Evolutionary conservation across 2,888 invertebrate species (phyloP), one percentile per base, ranked within the genome.

Genomic region (Philopedon plagiatum): DNA sequence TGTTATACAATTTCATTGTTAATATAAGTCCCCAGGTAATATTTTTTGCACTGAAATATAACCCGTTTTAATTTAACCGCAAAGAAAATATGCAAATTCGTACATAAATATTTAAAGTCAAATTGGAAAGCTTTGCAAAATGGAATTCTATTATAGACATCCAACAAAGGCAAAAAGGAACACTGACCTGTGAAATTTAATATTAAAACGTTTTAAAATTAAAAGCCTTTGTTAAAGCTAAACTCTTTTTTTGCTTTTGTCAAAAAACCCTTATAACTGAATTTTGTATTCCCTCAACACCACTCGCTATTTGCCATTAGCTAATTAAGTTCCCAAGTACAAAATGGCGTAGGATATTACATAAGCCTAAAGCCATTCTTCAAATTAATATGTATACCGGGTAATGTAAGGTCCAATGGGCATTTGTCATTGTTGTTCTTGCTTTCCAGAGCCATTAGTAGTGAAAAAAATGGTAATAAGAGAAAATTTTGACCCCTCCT

Each of bases 51-150:
- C 13, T 15, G 15, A n/a, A n/a, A n/a, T n/a, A n/a, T n/a, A 15
- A 39, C 13, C 39, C 39, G 15, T n/a, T 39, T 3, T n/a, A 39
- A 39, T 5, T 15, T 37, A 1, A 11, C n/a, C 37, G 37, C 15
- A 15, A 58, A 39, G 58, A 58, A 39, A 58, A 58, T 34, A 58
- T 58, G 58, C 58, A 39, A 58, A 58, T 58, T 37, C 58, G 13
- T 41, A 58, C 58, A 58, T 58, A 58, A 58, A 58, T 58, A 58
- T 58, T 58, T 39, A 58, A 58, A 58, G 39, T 23, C 34, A 39
- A 58, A 37, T 58, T 39, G n/a, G 23, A 58, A 39, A 58, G 39
- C 54, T 26, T 37, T 15, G 23, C 58, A 39, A 58, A 58, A 58
- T 58, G 58, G 39, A 21, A 39, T 58, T 58, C 32, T 34, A 58